These are phyloP conservation scores for Bos indicus DNA, from an alignment of 2,113 vertebrate species.

Conservation along the genomic window DNA sequence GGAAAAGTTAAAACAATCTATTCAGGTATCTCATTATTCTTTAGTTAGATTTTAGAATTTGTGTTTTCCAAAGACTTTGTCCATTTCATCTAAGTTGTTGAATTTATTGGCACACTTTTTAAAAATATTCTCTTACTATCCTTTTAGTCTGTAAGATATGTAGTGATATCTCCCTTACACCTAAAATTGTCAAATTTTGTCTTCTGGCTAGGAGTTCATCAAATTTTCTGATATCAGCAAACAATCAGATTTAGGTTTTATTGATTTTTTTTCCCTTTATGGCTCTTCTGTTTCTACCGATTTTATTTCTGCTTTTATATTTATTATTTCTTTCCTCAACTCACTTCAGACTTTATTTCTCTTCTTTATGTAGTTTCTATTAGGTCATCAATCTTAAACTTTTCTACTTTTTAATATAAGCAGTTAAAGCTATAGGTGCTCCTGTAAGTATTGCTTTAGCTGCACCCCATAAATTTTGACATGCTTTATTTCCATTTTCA, in stretches of 20 bases:
- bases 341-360: neutral
- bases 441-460: neutral
- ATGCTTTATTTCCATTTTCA: neutral
- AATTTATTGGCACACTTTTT: neutral
- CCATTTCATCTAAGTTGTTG: neutral
- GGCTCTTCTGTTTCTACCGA: neutral
- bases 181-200: neutral
- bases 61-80: neutral
- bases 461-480: neutral
- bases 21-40: neutral
- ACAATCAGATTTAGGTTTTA: neutral
- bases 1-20: neutral
- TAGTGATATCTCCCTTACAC: neutral
- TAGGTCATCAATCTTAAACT: neutral
- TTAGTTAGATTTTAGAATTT: neutral
- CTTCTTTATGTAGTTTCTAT: constrained; percentile 9
- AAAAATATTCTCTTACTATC: neutral
- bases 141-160: neutral
- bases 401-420: neutral
- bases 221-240: neutral
- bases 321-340: neutral
- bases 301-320: neutral
- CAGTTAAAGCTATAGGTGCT: neutral
- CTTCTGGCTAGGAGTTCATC: neutral
- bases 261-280: neutral